A percentile compares a stretch with the other conserved stretches of the same genome.
Conservation (phyloP, 2,113 vertebrate genomes). For the Oreochromis tanganicae region DNA sequence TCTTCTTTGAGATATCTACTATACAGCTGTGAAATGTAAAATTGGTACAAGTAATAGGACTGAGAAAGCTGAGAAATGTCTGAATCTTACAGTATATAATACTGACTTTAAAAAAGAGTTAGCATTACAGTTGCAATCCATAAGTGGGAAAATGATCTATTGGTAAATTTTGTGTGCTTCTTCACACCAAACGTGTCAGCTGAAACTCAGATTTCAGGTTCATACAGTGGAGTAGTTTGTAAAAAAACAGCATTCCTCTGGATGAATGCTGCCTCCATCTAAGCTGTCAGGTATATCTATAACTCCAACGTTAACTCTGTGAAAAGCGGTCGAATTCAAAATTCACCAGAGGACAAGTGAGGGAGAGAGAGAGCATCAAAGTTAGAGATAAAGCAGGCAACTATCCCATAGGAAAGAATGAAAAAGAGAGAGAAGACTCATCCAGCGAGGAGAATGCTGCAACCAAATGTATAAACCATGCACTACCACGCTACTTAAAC, state of each 20-base stretch:
- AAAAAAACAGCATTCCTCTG: not conserved
- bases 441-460: not conserved
- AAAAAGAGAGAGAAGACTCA: not conserved
- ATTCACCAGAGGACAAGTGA: not conserved
- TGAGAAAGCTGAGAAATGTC: not conserved
- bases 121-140: fast-evolving
- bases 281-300: not conserved
- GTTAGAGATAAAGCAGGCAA: not conserved
- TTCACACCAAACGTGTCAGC: not conserved
- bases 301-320: not conserved
- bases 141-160: not conserved
- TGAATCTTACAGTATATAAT: not conserved
- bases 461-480: not conserved
- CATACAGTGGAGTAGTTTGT: not conserved
- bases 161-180: not conserved
- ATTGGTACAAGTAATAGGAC: not conserved
- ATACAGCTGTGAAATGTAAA: not conserved
- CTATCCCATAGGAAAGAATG: not conserved
- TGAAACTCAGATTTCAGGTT: not conserved
- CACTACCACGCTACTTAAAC: not conserved
- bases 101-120: not conserved
- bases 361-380: not conserved
- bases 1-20: not conserved
- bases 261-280: not conserved
- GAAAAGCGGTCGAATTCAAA: not conserved